Conservation (phyloP, 2,797 vertebrate genomes). For the Buceros bicornis region DNA sequence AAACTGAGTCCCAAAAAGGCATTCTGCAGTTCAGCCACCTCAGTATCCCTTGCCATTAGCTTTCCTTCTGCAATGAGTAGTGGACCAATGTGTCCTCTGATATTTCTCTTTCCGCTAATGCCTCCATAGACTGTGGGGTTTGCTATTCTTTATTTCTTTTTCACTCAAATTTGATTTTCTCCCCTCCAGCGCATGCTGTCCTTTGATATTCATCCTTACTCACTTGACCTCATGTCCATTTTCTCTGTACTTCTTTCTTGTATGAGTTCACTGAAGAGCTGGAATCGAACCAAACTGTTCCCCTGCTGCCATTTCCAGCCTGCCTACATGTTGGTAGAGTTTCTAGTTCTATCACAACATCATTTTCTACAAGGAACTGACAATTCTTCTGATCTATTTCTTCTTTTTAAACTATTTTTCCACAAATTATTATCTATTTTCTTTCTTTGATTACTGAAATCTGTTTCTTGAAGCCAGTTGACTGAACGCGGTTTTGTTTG, state of each 20-base stretch:
- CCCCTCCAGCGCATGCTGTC: background rate
- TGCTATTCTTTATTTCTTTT: conserved; percentile 12
- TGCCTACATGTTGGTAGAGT: background rate
- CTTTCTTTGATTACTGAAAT: background rate
- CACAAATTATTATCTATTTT: background rate
- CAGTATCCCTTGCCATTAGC: background rate
- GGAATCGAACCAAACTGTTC: background rate
- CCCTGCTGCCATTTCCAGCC: background rate
- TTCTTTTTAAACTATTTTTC: background rate
- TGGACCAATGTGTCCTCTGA: background rate
- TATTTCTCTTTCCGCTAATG: conserved; percentile 11
- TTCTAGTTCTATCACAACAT: background rate
- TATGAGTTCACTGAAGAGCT: background rate
- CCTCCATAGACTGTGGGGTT: background rate
- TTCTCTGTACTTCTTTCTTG: background rate
- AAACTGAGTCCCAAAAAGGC: background rate
- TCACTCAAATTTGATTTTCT: conserved; percentile 28
- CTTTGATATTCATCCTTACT: conserved; percentile 26
- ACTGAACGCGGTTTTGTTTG: background rate
- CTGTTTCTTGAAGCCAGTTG: background rate
- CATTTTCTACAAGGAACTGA: background rate
- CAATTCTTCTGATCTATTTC: background rate
- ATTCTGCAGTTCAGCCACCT: background rate
- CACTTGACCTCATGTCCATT: conserved; percentile 5
- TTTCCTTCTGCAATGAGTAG: background rate